phyloP scores from a whole-genome alignment of 2,888 invertebrate species.

The Crepidodera aurea region DNA sequence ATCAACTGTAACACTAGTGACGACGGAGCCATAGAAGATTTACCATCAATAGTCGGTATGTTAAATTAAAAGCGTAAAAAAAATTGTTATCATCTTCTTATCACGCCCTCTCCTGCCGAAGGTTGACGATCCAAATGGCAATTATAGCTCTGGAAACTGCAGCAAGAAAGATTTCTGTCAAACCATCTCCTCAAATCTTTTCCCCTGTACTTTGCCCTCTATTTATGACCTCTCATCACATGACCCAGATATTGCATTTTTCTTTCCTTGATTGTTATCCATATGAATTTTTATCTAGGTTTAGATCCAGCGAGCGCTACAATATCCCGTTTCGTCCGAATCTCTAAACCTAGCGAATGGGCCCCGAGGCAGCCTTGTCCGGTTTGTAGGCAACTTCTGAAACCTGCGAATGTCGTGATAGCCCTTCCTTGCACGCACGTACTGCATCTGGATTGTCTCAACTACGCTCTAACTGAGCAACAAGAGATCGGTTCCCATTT shows the following conservation, averaged over 20 bases:
- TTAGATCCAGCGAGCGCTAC: slow-evolving; percentile 68
- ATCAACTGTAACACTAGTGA: slow-evolving; percentile 57
- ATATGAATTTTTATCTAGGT: no score
- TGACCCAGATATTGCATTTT: no score
- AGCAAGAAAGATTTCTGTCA: no score
- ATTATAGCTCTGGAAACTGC: no score
- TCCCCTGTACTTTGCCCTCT: no score
- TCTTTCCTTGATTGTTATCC: no score
- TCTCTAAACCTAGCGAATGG: slow-evolving; percentile 71
- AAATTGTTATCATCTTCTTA: no score
- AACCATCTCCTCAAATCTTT: no score
- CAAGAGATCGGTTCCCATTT: slow-evolving; percentile 61
- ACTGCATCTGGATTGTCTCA: slow-evolving; percentile 82
- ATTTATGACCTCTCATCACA: no score
- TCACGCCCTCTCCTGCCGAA: no score
- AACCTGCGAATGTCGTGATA: slow-evolving; percentile 67
- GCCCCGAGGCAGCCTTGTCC: slow-evolving; percentile 79
- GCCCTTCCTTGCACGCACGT: slow-evolving; percentile 80
- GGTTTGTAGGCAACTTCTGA: slow-evolving; percentile 70
- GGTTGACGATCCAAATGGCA: no score
- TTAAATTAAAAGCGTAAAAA: no score
- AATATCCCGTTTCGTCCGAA: slow-evolving; percentile 74
- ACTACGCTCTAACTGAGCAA: slow-evolving; percentile 75
- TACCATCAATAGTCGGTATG: slow-evolving; percentile 58
- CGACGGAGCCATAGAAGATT: slow-evolving; percentile 51